Evolutionary conservation across 2,888 invertebrate species (phyloP).

Genomic region (Melikaiella ostensackeni): DNA sequence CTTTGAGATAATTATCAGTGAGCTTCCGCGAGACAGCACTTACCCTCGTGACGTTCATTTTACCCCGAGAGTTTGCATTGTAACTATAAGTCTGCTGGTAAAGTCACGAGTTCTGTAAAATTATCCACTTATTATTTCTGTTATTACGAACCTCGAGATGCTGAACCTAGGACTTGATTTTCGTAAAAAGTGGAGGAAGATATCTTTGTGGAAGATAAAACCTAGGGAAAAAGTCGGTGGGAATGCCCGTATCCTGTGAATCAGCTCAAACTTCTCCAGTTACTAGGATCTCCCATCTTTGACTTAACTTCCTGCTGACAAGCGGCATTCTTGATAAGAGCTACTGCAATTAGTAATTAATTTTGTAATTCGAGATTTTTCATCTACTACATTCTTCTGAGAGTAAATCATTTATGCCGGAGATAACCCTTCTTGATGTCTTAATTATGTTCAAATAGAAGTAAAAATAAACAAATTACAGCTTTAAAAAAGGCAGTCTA

Average conservation of each 20-base stretch:
- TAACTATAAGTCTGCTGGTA: not conserved
- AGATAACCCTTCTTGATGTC: conserved; percentile 18
- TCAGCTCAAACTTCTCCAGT: conserved; percentile 25
- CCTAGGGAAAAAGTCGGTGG: not conserved
- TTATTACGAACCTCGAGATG: conserved; percentile 1
- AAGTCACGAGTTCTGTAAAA: conserved; percentile 23
- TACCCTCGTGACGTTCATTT: conserved; percentile 4
- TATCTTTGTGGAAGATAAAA: conserved; percentile 7
- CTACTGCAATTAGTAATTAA: conserved; percentile 32
- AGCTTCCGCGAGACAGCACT: conserved; percentile 30
- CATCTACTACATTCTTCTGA: conserved; percentile 11
- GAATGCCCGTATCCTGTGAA: conserved; percentile 22
- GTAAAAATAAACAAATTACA: not conserved
- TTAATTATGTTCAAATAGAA: conserved; percentile 21
- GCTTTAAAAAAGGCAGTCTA: not conserved
- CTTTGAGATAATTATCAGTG: conserved; percentile 25
- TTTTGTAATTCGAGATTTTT: conserved; percentile 24
- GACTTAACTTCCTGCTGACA: conserved; percentile 37
- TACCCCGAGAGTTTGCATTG: conserved; percentile 3
- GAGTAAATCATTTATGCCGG: conserved; percentile 12
- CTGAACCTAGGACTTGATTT: not conserved
- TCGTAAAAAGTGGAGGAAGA: not conserved
- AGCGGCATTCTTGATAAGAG: conserved; percentile 35
- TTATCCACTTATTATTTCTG: conserved; percentile 30
- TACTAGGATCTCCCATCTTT: conserved; percentile 33